phyloP scores from a whole-genome alignment of 2,888 invertebrate genomes.

The Stenodema calcarata region DNA sequence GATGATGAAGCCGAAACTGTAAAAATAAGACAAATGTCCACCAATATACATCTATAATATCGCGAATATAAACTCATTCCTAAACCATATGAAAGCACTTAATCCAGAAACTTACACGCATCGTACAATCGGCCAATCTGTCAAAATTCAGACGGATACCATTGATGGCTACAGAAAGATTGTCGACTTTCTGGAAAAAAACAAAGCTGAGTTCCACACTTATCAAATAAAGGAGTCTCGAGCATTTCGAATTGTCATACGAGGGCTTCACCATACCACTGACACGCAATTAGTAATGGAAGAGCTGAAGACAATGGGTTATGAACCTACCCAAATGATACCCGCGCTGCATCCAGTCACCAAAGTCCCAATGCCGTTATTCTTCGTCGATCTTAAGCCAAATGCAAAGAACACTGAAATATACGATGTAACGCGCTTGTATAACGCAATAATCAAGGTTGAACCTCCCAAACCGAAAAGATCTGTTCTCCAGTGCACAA shows the following conservation, averaged over 20 bases:
- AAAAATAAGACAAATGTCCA: constrained; percentile 19
- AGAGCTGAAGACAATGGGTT: constrained; percentile 12
- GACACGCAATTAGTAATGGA: neutral
- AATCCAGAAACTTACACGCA: constrained; percentile 57
- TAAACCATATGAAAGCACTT: neutral
- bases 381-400: constrained; percentile 35
- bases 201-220: constrained; percentile 30
- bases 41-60: constrained; percentile 24
- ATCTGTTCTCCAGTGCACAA: constrained; percentile 26
- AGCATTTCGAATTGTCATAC: constrained; percentile 8
- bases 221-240: constrained; percentile 15
- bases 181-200: neutral
- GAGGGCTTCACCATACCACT: constrained; percentile 29
- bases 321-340: constrained; percentile 3
- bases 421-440: constrained; percentile 1
- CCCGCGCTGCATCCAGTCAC: constrained; percentile 24
- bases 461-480: constrained; percentile 35
- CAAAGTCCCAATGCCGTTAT: constrained; percentile 23
- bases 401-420: constrained; percentile 27
- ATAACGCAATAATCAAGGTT: constrained; percentile 14
- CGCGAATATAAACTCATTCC: constrained; percentile 10
- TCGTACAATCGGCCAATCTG: neutral
- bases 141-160: constrained; percentile 1
- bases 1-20: too few species aligned
- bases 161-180: constrained; percentile 35